phyloP scores from a whole-genome alignment of 2,888 invertebrate species.

The Pterostichus madidus region DNA sequence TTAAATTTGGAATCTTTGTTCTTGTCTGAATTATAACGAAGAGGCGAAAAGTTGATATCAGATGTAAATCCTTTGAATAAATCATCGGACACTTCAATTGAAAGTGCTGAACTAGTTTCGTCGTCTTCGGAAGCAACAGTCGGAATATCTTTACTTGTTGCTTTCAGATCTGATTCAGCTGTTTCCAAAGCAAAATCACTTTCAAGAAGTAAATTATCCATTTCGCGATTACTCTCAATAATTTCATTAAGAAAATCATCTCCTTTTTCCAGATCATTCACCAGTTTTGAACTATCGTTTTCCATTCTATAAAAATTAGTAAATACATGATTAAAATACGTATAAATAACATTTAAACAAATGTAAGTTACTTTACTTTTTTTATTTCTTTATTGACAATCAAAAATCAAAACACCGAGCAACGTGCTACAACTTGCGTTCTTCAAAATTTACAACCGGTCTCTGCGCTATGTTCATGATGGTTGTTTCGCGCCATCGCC shows the following conservation, averaged over 20 bases:
- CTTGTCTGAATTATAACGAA: neutral
- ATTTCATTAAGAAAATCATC: conserved; percentile 16
- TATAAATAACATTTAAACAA: neutral
- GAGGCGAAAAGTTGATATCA: conserved; percentile 35
- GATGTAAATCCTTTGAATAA: conserved; percentile 32
- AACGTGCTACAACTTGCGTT: conserved; percentile 9
- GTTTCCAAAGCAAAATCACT: conserved; percentile 27
- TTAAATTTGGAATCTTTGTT: neutral
- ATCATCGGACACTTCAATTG: conserved; percentile 43
- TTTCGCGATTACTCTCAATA: conserved; percentile 42
- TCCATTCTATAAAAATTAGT: conserved; percentile 34
- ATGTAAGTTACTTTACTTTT: conserved; percentile 4
- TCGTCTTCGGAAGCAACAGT: conserved; percentile 2
- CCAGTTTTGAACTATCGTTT: conserved; percentile 25
- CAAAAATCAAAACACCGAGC: conserved; percentile 21
- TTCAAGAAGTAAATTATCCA: conserved; percentile 52
- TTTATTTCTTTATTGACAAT: conserved; percentile 18
- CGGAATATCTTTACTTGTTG: conserved; percentile 4
- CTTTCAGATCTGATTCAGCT: conserved; percentile 50
- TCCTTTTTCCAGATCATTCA: conserved; percentile 35
- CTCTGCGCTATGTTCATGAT: neutral
- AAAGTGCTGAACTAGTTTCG: conserved; percentile 20
- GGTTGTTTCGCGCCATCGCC: conserved; percentile 14
- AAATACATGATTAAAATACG: neutral
- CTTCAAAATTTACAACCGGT: conserved; percentile 9